These are phyloP conservation scores for Eclectus roratus DNA, from an alignment of 2,113 vertebrate genomes.

Conservation along the genomic window DNA sequence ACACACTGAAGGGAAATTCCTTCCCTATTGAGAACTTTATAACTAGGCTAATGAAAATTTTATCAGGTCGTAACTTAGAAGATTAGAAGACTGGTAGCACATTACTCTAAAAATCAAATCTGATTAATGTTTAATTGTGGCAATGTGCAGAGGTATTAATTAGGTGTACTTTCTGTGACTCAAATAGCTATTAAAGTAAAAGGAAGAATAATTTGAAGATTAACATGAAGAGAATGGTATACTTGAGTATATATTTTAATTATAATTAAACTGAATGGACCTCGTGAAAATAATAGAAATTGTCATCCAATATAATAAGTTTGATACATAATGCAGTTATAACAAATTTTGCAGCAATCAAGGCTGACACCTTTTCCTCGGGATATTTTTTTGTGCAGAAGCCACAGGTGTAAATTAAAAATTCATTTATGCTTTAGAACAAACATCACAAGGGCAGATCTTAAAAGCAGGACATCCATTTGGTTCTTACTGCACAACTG, in stretches of 20 bases:
- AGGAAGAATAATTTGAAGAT: constrained; percentile 58
- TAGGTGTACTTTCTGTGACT: constrained; percentile 61
- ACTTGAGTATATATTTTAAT: constrained; percentile 49
- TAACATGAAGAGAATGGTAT: constrained; percentile 51
- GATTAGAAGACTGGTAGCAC: constrained; percentile 48
- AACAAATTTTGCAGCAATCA: constrained; percentile 36
- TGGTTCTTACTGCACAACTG: neutral
- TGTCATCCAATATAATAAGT: constrained; percentile 51
- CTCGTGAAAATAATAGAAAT: constrained; percentile 51
- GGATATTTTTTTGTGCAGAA: neutral
- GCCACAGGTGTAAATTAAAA: constrained; percentile 22
- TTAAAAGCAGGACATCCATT: neutral
- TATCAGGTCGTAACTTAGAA: constrained; percentile 54
- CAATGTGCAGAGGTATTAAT: constrained; percentile 62
- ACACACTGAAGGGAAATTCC: neutral
- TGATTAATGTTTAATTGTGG: constrained; percentile 73
- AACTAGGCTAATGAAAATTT: constrained; percentile 62
- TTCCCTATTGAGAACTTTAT: constrained; percentile 41
- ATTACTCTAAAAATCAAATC: constrained; percentile 70
- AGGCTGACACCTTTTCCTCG: neutral
- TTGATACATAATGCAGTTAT: constrained; percentile 27
- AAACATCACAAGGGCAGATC: neutral
- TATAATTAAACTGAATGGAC: constrained; percentile 48
- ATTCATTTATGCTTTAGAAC: neutral
- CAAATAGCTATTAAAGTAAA: constrained; percentile 61